A percentile compares a stretch with the other conserved stretches of the same genome.
These are phyloP conservation scores for Piezodorus guildinii DNA, from an alignment of 1,140 invertebrate species.

Conservation along the genomic window DNA sequence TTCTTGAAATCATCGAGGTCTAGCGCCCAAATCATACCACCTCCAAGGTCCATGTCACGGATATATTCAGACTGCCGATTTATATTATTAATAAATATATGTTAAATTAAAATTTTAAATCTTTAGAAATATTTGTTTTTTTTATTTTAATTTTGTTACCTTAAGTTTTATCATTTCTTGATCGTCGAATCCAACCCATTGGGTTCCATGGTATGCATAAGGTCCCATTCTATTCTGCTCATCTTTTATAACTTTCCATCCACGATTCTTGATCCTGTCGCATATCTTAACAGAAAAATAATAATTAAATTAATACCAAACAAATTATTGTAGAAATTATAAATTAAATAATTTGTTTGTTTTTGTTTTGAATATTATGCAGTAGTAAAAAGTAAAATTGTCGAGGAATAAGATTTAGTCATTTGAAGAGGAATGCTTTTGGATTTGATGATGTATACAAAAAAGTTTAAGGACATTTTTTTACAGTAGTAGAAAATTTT, in stretches of 20 bases:
- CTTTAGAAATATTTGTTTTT: not conserved
- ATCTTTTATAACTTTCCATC: constrained; percentile 71
- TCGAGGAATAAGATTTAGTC: not conserved
- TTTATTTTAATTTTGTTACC: constrained; percentile 28
- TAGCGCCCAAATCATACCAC: constrained; percentile 83
- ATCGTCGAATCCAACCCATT: constrained; percentile 86
- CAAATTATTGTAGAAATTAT: too few species aligned
- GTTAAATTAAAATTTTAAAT: not conserved
- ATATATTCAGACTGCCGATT: constrained; percentile 49
- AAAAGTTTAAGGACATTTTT: too few species aligned
- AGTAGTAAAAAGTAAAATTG: too few species aligned
- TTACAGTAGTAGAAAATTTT: too few species aligned
- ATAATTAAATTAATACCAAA: too few species aligned
- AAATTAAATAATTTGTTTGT: too few species aligned
- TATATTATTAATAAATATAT: not conserved
- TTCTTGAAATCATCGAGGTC: constrained; percentile 46
- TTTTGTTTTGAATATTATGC: too few species aligned
- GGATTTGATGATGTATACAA: too few species aligned
- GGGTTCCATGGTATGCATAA: constrained; percentile 69
- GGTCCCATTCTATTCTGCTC: constrained; percentile 65
- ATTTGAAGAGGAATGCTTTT: too few species aligned
- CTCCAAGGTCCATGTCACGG: constrained; percentile 60
- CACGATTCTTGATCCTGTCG: constrained; percentile 55
- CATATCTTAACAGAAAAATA: constrained; percentile 49
- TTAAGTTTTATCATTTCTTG: constrained; percentile 64